Conservation (phyloP, 2,888 invertebrate genomes). For the Lordiphosa andalusiaca region DNA sequence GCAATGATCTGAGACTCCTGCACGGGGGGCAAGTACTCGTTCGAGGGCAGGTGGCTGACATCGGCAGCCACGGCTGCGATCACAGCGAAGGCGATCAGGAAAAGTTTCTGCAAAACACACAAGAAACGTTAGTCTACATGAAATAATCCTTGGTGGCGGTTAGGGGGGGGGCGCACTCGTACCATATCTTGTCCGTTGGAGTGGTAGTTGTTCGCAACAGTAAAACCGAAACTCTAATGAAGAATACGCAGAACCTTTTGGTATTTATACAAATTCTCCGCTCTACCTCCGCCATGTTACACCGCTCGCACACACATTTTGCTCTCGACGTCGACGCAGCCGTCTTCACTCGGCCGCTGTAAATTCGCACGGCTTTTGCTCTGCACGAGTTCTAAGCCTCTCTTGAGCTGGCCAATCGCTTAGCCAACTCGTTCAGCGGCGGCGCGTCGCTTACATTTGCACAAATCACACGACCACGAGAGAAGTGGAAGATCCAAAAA, state of each 20-base stretch:
- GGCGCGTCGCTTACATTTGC: slow-evolving; percentile 11
- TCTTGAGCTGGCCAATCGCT: slow-evolving; percentile 32
- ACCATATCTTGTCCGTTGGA: slow-evolving; percentile 61
- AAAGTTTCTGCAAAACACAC: slow-evolving; percentile 66
- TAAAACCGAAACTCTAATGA: slow-evolving; percentile 74
- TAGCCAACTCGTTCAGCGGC: slow-evolving; percentile 36
- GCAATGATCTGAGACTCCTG: slow-evolving; percentile 41
- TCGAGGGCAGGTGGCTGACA: slow-evolving; percentile 73
- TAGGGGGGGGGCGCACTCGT: slow-evolving; percentile 27
- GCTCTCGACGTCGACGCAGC: slow-evolving; percentile 22
- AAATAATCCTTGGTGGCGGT: slow-evolving; percentile 5
- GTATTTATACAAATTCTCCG: slow-evolving; percentile 76
- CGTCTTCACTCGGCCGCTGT: slow-evolving; percentile 39
- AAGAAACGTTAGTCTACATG: background rate
- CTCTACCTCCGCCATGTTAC: slow-evolving; percentile 46
- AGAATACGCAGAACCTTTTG: slow-evolving; percentile 72
- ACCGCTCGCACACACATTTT: slow-evolving; percentile 34
- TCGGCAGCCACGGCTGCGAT: slow-evolving; percentile 75
- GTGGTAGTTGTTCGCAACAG: slow-evolving; percentile 70
- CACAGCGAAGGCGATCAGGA: slow-evolving; percentile 73
- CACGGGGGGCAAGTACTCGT: slow-evolving; percentile 76
- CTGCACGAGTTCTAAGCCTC: slow-evolving; percentile 57
- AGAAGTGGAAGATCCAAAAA: slow-evolving; percentile 35
- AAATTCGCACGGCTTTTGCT: slow-evolving; percentile 65
- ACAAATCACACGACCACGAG: slow-evolving; percentile 38